A percentile compares a stretch with the other conserved stretches of the same genome.
These are phyloP conservation scores for Ennomos fuscantarius DNA, from an alignment of 2,888 invertebrate species.

Conservation along the genomic window DNA sequence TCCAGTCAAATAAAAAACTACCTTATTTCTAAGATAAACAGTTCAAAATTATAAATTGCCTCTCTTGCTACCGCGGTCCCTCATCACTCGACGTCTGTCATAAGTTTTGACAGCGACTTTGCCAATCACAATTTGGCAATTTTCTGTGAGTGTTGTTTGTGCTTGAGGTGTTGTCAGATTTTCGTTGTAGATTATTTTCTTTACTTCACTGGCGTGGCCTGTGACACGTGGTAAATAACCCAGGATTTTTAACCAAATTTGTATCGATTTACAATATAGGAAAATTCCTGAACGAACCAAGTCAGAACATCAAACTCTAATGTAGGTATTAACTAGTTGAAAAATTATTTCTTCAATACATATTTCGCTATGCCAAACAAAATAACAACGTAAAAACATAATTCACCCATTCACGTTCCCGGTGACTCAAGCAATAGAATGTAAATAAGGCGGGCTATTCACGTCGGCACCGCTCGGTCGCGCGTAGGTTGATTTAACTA, in stretches of 20 bases:
- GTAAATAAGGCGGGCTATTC: conserved; percentile 44
- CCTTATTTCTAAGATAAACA: background rate
- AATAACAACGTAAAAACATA: conserved; percentile 29
- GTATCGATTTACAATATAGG: no score
- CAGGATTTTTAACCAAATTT: conserved; percentile 5
- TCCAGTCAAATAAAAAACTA: no score
- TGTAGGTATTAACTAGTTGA: no score
- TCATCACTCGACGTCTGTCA: conserved; percentile 34
- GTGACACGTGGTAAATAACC: no score
- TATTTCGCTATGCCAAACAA: background rate
- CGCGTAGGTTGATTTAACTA: conserved; percentile 50
- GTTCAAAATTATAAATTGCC: conserved; percentile 7
- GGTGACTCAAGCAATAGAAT: conserved; percentile 43
- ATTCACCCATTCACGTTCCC: conserved; percentile 18
- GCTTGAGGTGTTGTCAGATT: conserved; percentile 15
- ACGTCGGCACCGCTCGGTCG: conserved; percentile 20
- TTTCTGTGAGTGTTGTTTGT: conserved; percentile 20
- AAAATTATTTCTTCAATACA: no score
- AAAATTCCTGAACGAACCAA: no score
- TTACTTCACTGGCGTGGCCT: no score
- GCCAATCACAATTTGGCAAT: conserved; percentile 39
- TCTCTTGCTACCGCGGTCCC: conserved; percentile 20
- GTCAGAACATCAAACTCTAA: no score
- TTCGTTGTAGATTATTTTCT: no score
- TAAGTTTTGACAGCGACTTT: conserved; percentile 41